Evolutionary conservation across 2,888 invertebrate species (phyloP), one percentile per base, ranked within the genome.

Genomic region (Lutraria lutraria): DNA sequence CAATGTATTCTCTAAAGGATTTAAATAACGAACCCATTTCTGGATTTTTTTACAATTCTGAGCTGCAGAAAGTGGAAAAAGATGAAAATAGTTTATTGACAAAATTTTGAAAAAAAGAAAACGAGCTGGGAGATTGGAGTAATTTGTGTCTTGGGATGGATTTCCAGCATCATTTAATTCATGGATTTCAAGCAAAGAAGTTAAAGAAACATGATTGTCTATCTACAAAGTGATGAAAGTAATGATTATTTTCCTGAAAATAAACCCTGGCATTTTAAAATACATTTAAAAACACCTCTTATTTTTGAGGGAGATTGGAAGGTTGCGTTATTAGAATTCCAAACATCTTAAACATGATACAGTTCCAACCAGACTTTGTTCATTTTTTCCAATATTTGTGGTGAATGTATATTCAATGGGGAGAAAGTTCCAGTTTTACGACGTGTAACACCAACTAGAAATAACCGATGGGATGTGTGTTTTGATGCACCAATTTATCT

Each of bases 201-300:
- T 87, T 19, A 72, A 87, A 21, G 79, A 83, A 88, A 43, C n/a
- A 83, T 88, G 79, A 87, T 87, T 54, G 83, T 88, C 79, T 76
- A 88, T 88, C 34, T 88, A 29, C 29, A 83, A 43, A 83, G 56
- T 79, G 34, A 88, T 56, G 80, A 79, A 54, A 88, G 83, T 43
- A 83, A 81, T 63, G 19, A 12, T 72, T 85, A 10, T 72, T 85
- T 85, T 29, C 72, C 53, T 1, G 19, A 72, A 52, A 85, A 81
- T 86, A 54, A 81, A 80, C 63, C 63, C 0, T 86, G 81, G 60
- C 10, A 87, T 87, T 81, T 76, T 10, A 82, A 76, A 68, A n/a
- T 83, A 34, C 86, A 63, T 16, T 21, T 81, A 86, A 86, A n/a
- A 63, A 25, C 86, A 31, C 52, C 63, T 43, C 60, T 80, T 16